Base-by-base conservation (phyloP, 2,888 invertebrate species). In the Hirtodrosophila cameraria region DNA sequence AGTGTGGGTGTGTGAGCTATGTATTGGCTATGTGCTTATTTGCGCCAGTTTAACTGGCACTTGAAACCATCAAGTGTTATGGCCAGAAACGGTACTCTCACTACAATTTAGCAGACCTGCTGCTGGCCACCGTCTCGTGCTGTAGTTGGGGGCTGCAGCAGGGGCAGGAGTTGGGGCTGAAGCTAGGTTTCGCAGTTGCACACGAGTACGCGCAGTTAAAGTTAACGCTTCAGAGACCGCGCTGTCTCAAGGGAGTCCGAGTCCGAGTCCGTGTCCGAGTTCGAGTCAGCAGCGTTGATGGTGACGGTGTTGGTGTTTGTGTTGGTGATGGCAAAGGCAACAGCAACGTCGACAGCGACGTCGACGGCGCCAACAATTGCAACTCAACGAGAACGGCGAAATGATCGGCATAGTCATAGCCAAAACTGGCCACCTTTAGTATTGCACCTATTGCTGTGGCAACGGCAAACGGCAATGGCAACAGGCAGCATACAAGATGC, bases 301-400 rank as follows among this genome's bases (percentile, higher is more conserved):
- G 35, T 25, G 42, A 43, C 36, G 31, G 25, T 25, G 41, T 18
- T 38, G 58, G 35, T 25, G 42, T 36, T 30, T 23, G 25, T 25
- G 41, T 18, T 38, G 31, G 41, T 12, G 52, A 12, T 16, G 35
- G 20, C 16, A 42, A 27, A 18, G 42, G 30, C 11, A 49, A 43
- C 43, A 38, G 50, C 15, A 52, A 31, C 52, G 33, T 49, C 63
- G 57, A 38, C 58, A 50, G 52, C 38, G 53, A 43, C 39, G 42
- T 42, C 20, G 55, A 33, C 53, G 38, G 54, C 64, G 58, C 43
- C 64, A 55, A 45, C 69, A 41, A 68, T 46, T 62, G 61, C 63
- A 79, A 72, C 61, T 74, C 57, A 72, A 83, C 72, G 68, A 79
- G 79, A 77, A 79, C 75, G 80, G 55, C 46, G 30, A 68, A 67